A percentile compares a stretch with the other conserved stretches of the same genome.
Evolutionary conservation across 2,888 invertebrate species (phyloP).

Genomic region (Eumacrocentrus americanus): DNA sequence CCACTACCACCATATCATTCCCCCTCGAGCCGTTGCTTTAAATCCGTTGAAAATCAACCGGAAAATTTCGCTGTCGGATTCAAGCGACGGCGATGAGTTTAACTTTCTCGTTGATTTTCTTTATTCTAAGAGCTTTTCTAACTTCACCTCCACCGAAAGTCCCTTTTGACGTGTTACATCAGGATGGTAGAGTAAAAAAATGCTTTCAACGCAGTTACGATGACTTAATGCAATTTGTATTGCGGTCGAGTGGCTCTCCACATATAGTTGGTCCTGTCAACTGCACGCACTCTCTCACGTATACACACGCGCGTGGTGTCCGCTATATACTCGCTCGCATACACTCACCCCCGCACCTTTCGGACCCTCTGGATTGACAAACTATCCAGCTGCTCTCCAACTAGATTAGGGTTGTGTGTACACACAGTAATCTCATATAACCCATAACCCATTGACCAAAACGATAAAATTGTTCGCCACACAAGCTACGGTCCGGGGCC

Average conservation of each 20-base stretch:
- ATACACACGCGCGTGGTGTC: constrained; percentile 15
- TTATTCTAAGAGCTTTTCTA: too few species aligned
- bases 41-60: background rate
- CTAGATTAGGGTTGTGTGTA: constrained; percentile 48
- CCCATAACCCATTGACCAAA: constrained; percentile 45
- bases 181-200: constrained; percentile 30
- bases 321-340: constrained; percentile 4
- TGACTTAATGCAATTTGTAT: constrained; percentile 49
- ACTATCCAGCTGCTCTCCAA: constrained; percentile 46
- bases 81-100: background rate
- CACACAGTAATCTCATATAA: constrained; percentile 46
- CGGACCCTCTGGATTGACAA: constrained; percentile 36
- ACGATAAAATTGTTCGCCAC: constrained; percentile 44
- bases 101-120: background rate
- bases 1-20: too few species aligned
- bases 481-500: too few species aligned
- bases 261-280: constrained; percentile 51
- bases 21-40: background rate
- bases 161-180: too few species aligned
- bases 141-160: too few species aligned
- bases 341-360: constrained; percentile 11
- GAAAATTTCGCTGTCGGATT: background rate
- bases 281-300: constrained; percentile 38
- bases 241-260: constrained; percentile 44
- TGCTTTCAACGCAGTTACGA: constrained; percentile 25